Evolutionary conservation across 2,888 invertebrate genomes (phyloP), one percentile per base, ranked within the genome.

Genomic region (Noctua janthina): DNA sequence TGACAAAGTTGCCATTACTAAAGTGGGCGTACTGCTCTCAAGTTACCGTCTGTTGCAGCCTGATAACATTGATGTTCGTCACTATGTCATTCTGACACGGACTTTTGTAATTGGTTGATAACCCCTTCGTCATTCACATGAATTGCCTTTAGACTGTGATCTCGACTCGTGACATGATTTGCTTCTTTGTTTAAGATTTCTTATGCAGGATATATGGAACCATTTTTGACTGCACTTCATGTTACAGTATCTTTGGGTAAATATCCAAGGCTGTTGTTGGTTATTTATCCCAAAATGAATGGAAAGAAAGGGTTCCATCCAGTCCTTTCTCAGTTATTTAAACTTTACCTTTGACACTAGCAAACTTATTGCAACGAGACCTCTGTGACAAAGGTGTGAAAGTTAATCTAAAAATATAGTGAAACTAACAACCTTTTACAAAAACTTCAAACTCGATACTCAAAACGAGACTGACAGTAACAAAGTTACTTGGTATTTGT

Each of bases 11-110:
- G 20, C 70, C 46, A 81, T 69, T 43, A 76, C 11, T 35, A 71
- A 39, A 59, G 88, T 81, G 90, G 90, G 89, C 89, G 89, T 87
- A 83, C 54, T 17, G 62, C 13, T 82, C 83, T 89, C 90, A 2
- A 10, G 80, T 89, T 86, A 87, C 89, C 64, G 73, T 82, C 79
- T 90, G 87, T 76, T 87, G 64, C 62, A 79, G 70, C 4, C 10
- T 15, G 86, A 89, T 88, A 81, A 78, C 71, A 71, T 49, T 69
- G 70, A 80, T 72, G 49, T 51, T 43, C 76, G 72, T 75, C 72
- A 69, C 66, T 67, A 20, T 69, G 54, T n/a, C 51, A 46, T 39
- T 23, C 15, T 56, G 39, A 66, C 72, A 72, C 68, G 46, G n/a
- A 35, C 29, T 69, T 20, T 49, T 64, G 29, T 66, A 15, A 85